Evolutionary conservation across 1,140 invertebrate genomes (phyloP).

Genomic region (Chironomus striatipennis): DNA sequence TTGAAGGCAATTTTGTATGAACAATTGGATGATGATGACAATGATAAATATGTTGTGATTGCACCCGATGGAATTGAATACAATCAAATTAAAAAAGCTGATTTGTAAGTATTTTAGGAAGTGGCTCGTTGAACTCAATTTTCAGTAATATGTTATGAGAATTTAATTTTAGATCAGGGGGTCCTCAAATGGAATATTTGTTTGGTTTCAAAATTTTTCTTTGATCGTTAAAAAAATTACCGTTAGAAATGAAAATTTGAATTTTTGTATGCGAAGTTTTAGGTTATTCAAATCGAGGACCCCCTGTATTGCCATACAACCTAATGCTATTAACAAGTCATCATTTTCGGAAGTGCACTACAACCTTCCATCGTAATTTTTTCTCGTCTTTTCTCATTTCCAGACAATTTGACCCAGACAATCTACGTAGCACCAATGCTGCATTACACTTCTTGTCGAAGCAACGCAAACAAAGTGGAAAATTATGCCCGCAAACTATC

Average conservation of each 20-base stretch:
- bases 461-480: constrained; percentile 26
- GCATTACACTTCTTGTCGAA: constrained; percentile 29
- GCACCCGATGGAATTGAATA: constrained; percentile 30
- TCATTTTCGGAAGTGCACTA: no score
- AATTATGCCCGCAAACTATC: constrained; percentile 23
- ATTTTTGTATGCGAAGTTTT: no score
- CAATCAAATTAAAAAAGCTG: constrained; percentile 31
- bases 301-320: no score
- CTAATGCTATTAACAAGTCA: no score
- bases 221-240: no score
- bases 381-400: background rate
- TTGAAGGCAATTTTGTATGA: constrained; percentile 35
- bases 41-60: constrained; percentile 34
- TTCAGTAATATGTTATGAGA: background rate
- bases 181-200: no score
- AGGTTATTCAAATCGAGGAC: no score
- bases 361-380: no score
- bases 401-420: constrained; percentile 33
- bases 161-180: no score
- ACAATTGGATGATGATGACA: constrained; percentile 30
- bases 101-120: constrained; percentile 32
- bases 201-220: no score
- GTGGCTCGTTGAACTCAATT: background rate
- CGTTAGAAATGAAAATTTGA: no score
- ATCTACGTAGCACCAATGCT: constrained; percentile 30